These are phyloP conservation scores for Chrysopilus asiliformis DNA, from an alignment of 2,888 invertebrate species.

Conservation along the genomic window DNA sequence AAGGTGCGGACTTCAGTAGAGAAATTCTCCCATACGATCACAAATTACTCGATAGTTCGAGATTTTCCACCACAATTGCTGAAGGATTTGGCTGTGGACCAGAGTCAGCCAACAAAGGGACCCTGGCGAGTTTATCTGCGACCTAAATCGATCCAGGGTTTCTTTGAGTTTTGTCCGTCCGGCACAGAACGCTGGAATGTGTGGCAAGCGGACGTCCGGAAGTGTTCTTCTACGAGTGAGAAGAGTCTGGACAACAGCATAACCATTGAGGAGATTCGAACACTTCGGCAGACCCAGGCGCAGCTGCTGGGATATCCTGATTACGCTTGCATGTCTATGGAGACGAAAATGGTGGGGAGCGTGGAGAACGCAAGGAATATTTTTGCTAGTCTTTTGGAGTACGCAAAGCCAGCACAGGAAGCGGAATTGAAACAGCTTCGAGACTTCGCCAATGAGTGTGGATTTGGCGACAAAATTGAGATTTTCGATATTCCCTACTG, in stretches of 20 bases:
- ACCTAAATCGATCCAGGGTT: conserved; percentile 54
- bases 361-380: conserved; percentile 59
- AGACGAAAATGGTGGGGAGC: conserved; percentile 81
- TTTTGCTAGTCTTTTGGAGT: conserved; percentile 50
- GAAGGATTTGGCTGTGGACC: conserved; percentile 49
- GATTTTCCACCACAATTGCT: conserved; percentile 62
- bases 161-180: conserved; percentile 77
- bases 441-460: conserved; percentile 57
- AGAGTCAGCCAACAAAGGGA: conserved; percentile 46
- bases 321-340: conserved; percentile 79
- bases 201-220: conserved; percentile 65
- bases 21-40: conserved; percentile 51
- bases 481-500: conserved; percentile 83
- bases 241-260: conserved; percentile 55
- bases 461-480: conserved; percentile 54
- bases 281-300: conserved; percentile 54
- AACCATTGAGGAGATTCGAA: conserved; percentile 64
- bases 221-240: conserved; percentile 53
- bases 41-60: conserved; percentile 48
- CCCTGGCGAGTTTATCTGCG: conserved; percentile 78
- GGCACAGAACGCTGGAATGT: conserved; percentile 64
- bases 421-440: conserved; percentile 57
- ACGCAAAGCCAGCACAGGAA: conserved; percentile 61
- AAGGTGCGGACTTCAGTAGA: conserved; percentile 53
- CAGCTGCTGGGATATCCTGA: conserved; percentile 62